phyloP scores from a whole-genome alignment of 1,140 invertebrate species.

The Bradynema listronoti region DNA sequence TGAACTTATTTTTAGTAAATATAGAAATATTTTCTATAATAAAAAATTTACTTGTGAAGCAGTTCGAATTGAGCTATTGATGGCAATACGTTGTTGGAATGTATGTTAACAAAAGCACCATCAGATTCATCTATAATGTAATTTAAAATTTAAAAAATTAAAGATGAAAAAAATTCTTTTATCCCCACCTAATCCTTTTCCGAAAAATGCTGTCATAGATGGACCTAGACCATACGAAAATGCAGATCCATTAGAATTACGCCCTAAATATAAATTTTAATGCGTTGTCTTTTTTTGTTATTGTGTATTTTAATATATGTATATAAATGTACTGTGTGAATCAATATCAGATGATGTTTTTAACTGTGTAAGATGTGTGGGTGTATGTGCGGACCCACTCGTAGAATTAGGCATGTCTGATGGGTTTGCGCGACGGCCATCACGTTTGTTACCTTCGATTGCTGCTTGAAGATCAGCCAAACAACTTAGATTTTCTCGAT shows the following conservation, averaged over 20 bases:
- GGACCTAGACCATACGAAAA: neutral
- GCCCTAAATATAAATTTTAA: constrained; percentile 1
- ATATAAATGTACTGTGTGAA: neutral
- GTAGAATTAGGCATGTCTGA: constrained; percentile 11
- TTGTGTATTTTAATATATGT: neutral
- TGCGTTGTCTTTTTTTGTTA: neutral
- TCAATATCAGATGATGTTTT: neutral
- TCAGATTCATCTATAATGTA: no score
- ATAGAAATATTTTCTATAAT: neutral
- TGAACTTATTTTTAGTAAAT: neutral
- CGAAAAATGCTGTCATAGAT: neutral
- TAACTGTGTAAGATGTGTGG: neutral
- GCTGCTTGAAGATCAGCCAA: constrained; percentile 87
- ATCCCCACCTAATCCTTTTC: neutral
- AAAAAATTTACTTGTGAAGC: neutral
- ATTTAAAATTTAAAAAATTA: no score
- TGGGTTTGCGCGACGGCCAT: constrained; percentile 76
- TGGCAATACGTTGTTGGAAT: neutral
- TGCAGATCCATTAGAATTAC: neutral
- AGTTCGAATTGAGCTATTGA: constrained; percentile 2
- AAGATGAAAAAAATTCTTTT: no score
- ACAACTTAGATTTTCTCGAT: constrained; percentile 82
- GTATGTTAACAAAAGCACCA: no score
- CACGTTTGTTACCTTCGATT: constrained; percentile 93
- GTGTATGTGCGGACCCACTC: constrained; percentile 29